Base-by-base conservation (phyloP, 2,113 vertebrate genomes). In the Patagioenas fasciata region DNA sequence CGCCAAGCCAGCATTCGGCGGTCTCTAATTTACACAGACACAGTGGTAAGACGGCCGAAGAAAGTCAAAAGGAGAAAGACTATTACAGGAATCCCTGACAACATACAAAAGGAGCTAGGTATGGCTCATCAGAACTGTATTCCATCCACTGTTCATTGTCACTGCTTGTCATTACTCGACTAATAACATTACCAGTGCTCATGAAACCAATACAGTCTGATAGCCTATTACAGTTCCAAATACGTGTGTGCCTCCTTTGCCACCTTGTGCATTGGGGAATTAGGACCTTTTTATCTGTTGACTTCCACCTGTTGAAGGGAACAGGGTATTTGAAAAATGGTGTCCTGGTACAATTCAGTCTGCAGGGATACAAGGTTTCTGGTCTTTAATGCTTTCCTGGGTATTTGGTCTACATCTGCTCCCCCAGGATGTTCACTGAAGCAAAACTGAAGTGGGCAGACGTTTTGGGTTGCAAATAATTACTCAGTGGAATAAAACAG, bases 61-160 rank as follows among this genome's bases (percentile, higher is more conserved):
- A 99, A 99, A 99, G 99, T 99, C 99, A 99, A 98, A 98, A 99
- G 99, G 98, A 99, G 99, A 99, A 99, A 99, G 99, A 99, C 99
- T 98, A 99, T 99, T 98, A 98, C 99, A 99, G 99, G 99, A 98
- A 97, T 99, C 97, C 99, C 99, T 98, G 99, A 99, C 99, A 98
- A 98, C 99, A 96, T 99, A 98, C 98, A 99, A 97, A 98, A 98
- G 98, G 99, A 99, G 98, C 98, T 99, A 99, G 99, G 99, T 99
- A 99, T 98, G 99, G 98, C 98, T 98, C 95, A 97, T 98, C 98
- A 98, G 98, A 97, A 98, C 98, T 98, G 98, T 97, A 97, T 96
- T 96, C 94, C 96, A 88, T 97, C 84, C 97, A 97, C 81, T 97
- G 93, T 95, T 96, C 91, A 66, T 92, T 94, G 89, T 97, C 92